A percentile compares a stretch with the other conserved stretches of the same genome.
Evolutionary conservation across 2,113 vertebrate genomes (phyloP).

Genomic region (Pelusios castaneus): DNA sequence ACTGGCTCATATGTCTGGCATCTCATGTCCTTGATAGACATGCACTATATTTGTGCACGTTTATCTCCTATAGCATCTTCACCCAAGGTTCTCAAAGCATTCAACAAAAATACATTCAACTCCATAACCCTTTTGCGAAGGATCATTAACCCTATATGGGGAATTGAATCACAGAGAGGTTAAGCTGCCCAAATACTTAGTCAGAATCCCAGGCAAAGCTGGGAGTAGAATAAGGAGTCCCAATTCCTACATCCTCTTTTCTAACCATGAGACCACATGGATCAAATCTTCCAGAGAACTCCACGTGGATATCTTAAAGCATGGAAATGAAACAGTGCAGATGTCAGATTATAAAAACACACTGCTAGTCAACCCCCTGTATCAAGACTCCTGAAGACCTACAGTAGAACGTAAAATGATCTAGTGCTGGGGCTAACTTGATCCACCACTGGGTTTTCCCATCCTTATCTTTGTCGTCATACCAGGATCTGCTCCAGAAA

Average conservation of each 20-base stretch:
- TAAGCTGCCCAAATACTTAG: neutral
- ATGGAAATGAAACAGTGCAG: neutral
- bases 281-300: neutral
- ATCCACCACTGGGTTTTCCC: neutral
- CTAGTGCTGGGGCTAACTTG: neutral
- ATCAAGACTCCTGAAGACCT: neutral
- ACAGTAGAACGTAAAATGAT: neutral
- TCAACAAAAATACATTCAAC: neutral
- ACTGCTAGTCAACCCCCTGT: neutral
- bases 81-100: neutral
- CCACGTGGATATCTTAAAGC: neutral
- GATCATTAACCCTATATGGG: neutral
- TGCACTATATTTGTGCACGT: neutral
- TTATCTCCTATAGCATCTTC: neutral
- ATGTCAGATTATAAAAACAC: neutral
- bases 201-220: neutral
- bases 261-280: neutral
- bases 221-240: neutral
- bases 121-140: neutral
- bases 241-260: neutral
- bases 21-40: neutral
- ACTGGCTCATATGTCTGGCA: neutral
- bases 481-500: conserved; percentile 96
- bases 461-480: conserved; percentile 36
- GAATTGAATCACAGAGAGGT: neutral